These are phyloP conservation scores for Anagrus nilaparvatae DNA, from an alignment of 1,140 invertebrate species.

Conservation along the genomic window DNA sequence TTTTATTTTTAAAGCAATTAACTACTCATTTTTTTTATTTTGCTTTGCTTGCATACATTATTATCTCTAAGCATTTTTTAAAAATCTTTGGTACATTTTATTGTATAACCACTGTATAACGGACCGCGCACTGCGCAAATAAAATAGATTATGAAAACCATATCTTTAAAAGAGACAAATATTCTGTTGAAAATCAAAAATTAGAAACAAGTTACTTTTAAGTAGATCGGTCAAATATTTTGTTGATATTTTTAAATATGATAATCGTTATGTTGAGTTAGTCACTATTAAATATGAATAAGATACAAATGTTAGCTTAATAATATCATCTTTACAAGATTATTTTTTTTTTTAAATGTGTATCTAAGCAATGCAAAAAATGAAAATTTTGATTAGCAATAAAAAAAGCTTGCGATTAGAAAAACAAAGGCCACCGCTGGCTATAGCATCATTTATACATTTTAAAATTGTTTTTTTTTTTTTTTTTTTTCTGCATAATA, in stretches of 20 bases:
- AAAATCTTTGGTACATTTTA: constrained; percentile 41
- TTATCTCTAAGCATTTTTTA: constrained; percentile 23
- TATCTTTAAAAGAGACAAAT: constrained; percentile 13
- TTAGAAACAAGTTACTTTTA: too few species aligned
- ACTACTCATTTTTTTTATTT: not conserved
- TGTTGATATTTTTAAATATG: not conserved
- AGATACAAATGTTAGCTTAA: constrained; percentile 2
- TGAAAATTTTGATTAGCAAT: constrained; percentile 1
- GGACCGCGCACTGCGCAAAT: constrained; percentile 32
- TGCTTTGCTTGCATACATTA: not conserved
- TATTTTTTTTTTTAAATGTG: not conserved
- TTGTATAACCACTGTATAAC: too few species aligned
- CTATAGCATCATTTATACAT: constrained; percentile 7
- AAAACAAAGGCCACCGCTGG: constrained; percentile 21
- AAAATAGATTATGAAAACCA: constrained; percentile 23
- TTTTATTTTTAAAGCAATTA: constrained; percentile 23
- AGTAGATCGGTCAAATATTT: too few species aligned
- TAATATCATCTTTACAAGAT: not conserved
- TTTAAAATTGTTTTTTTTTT: not conserved
- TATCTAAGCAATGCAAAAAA: not conserved
- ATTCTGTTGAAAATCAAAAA: too few species aligned
- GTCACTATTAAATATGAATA: constrained; percentile 1
- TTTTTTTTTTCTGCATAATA: constrained; percentile 14
- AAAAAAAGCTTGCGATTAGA: constrained; percentile 17
- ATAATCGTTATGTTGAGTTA: not conserved